These are phyloP conservation scores for Romanogobio albipinnatus DNA, from an alignment of 2,113 vertebrate species.

Conservation along the genomic window DNA sequence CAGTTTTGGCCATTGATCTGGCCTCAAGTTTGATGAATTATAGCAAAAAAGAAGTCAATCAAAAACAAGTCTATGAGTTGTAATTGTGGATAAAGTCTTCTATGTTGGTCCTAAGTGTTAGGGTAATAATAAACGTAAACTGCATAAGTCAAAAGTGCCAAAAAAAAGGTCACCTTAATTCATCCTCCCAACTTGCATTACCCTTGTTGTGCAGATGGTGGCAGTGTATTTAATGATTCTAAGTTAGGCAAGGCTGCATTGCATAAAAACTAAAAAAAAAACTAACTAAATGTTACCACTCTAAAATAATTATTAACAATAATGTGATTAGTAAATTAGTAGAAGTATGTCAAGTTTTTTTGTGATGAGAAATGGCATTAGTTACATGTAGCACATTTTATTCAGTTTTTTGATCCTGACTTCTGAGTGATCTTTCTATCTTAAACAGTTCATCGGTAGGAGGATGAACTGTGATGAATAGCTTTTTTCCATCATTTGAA, in stretches of 20 bases:
- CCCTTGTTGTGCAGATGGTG: neutral
- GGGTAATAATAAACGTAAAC: neutral
- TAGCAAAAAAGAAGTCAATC: no score
- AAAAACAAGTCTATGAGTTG: neutral
- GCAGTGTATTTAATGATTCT: neutral
- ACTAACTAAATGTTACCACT: neutral
- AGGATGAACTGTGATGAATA: no score
- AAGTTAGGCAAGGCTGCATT: neutral
- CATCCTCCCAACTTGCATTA: neutral
- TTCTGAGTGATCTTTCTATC: neutral
- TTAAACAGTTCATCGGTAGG: neutral
- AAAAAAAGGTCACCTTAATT: neutral
- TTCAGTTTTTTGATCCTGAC: neutral
- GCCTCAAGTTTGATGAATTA: neutral
- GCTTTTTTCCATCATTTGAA: neutral
- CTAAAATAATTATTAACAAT: neutral
- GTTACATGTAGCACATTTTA: neutral
- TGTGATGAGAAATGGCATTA: neutral
- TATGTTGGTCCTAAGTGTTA: neutral
- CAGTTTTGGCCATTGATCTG: neutral
- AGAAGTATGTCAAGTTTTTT: neutral
- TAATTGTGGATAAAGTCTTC: neutral
- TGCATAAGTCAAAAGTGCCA: neutral
- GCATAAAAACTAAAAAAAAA: neutral
- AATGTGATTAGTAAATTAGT: neutral